Percentiles rank a stretch among this genome's conserved stretches.
These are phyloP conservation scores for Varanus komodoensis DNA, from an alignment of 2,113 vertebrate species.

Conservation along the genomic window DNA sequence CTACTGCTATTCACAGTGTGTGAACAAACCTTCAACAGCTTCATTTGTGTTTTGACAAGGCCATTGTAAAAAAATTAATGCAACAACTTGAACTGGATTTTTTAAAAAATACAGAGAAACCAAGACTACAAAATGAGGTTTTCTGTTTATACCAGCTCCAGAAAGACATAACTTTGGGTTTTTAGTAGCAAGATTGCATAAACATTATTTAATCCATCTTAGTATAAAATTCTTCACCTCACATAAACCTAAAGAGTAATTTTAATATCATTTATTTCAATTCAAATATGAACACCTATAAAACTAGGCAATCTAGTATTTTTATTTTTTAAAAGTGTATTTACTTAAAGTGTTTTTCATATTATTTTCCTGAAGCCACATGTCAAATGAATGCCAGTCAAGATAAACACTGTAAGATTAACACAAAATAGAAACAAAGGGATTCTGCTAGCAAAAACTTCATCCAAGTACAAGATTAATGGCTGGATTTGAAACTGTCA, in stretches of 20 bases:
- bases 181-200: neutral
- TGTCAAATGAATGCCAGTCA: neutral
- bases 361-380: neutral
- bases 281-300: neutral
- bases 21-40: neutral
- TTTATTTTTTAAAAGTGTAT: neutral
- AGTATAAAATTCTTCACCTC: slow-evolving; percentile 1
- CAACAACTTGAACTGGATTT: neutral
- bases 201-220: slow-evolving; percentile 16
- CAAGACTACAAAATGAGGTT: neutral
- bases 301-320: neutral
- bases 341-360: neutral
- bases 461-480: neutral
- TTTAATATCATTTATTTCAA: neutral
- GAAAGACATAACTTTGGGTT: slow-evolving; percentile 1
- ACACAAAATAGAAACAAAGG: neutral
- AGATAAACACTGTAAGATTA: neutral
- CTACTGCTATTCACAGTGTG: neutral
- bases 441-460: neutral
- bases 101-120: neutral
- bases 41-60: neutral
- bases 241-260: slow-evolving; percentile 1
- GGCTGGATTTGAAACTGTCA: neutral
- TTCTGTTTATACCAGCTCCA: slow-evolving; percentile 17
- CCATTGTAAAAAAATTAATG: neutral